Evolutionary conservation across 2,113 vertebrate genomes (phyloP), one percentile per base, ranked within the genome.

Genomic region (Artemisiospiza belli): DNA sequence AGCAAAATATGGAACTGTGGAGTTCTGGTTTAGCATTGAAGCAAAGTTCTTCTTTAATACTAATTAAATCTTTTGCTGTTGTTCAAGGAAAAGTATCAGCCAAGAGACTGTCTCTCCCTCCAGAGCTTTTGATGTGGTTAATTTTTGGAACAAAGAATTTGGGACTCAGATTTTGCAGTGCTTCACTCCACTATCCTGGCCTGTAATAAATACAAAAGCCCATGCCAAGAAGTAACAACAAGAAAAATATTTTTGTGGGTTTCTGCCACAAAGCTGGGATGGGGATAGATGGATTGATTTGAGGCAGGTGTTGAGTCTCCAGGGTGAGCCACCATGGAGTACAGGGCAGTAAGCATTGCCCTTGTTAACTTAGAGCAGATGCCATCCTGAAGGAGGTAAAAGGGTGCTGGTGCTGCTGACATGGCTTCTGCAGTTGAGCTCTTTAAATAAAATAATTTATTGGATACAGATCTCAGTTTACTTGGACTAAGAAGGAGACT

Each of bases 51-150:
- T 49, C 88, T 86, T 92, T 92, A 94, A 92, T 47, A 43, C 66
- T 84, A 93, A 97, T 95, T 81, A 94, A 95, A 87, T 87, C 52
- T 94, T 93, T 49, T 78, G 83, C 92, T 82, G 64, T 81, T 90
- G 61, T 83, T 87, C 11, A 4, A 81, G 68, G 64, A 88, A 49
- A 95, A 92, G n/a, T 86, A 92, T 95, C 85, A 90, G 61, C 73
- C 61, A 75, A 78, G 41, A 96, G 85, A 72, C 92, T 90, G 72
- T 72, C 41, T 97, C 64, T 93, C 85, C 83, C 72, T 95, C 69
- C 88, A 81, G 66, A 90, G 76, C 39, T 88, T 96, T 95, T 96
- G 88, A 96, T 96, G 96, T 94, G 95, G 93, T 93, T 92, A 74
- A 61, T 62, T 92, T 93, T 85, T 96, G 69, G 76, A 96, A 93